Base-by-base conservation (phyloP, 2,797 vertebrate genomes). In the Sebastes cheni region DNA sequence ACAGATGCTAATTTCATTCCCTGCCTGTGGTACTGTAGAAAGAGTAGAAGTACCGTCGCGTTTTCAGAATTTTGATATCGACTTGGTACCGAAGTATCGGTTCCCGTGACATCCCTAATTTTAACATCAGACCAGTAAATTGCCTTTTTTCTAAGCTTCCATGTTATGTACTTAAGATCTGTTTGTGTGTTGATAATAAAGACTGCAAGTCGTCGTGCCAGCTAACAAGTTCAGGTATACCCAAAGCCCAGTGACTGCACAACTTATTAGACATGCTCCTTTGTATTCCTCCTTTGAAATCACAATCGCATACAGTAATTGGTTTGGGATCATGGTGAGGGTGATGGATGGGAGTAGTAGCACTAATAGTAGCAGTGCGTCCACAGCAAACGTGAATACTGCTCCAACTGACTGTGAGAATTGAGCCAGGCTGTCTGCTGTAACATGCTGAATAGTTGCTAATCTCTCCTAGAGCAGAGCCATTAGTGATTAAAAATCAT, bases 361-460 rank as follows among this genome's bases (percentile, higher is more conserved):
- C 59, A 72, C 61, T 22, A 32, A 29, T 62, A 69, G 52, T 65
- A 25, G 68, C 71, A 78, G 54, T 46, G 58, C 70, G 46, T 80
- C 73, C 80, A 64, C 50, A 72, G n/a, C 27, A 10, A 75, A 65
- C 20, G 4, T 25, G 25, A 74, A 56, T 46, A 25, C 76, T 72
- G 52, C 81, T 72, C 67, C 67, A 46, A 22, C 68, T 62, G 71
- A 54, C 18, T 81, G 79, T 61, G 72, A 71, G 72, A 73, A 72
- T 66, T 23, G 60, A 83, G 70, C 52, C 75, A 67, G 71, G 25
- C 62, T 89, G 67, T 82, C 80, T 78, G 54, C 55, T 75, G 60
- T 52, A 70, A 77, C 81, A 88, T 77, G 69, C 61, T 84, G 77
- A 84, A 88, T 80, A 84, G 77, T 67, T 86, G 70, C 75, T 85